These are phyloP conservation scores for Neodiprion fabricii DNA, from an alignment of 1,140 invertebrate genomes.

Conservation along the genomic window DNA sequence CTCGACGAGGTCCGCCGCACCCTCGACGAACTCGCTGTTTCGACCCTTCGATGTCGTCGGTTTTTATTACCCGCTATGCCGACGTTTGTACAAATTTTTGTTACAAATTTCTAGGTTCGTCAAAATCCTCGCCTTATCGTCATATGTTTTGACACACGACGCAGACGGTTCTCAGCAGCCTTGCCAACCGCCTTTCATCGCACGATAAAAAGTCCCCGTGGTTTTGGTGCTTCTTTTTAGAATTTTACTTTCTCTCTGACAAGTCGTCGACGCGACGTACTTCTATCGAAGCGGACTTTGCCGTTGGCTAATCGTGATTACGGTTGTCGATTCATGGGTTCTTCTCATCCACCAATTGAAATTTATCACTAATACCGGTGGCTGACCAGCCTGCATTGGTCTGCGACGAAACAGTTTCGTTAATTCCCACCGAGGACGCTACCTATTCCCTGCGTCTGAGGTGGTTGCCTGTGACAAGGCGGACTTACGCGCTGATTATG, in stretches of 20 bases:
- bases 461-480: not conserved
- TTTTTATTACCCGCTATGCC: not conserved
- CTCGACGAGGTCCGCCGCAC: too few species aligned
- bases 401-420: not conserved
- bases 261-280: too few species aligned
- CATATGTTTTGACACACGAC: slow-evolving; percentile 18
- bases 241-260: too few species aligned
- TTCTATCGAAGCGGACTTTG: too few species aligned
- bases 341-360: not conserved
- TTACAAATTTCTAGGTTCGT: too few species aligned
- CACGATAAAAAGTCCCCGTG: too few species aligned
- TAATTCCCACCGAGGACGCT: not conserved
- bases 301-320: too few species aligned
- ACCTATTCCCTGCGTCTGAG: not conserved
- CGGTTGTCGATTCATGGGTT: too few species aligned
- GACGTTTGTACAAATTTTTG: not conserved
- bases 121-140: slow-evolving; percentile 1
- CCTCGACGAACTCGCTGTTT: too few species aligned
- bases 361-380: not conserved
- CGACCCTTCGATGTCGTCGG: too few species aligned
- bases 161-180: not conserved
- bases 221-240: too few species aligned
- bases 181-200: not conserved
- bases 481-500: not conserved
- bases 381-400: too few species aligned